Conservation (phyloP, 2,113 vertebrate species). For the Hipposideros armiger region DNA sequence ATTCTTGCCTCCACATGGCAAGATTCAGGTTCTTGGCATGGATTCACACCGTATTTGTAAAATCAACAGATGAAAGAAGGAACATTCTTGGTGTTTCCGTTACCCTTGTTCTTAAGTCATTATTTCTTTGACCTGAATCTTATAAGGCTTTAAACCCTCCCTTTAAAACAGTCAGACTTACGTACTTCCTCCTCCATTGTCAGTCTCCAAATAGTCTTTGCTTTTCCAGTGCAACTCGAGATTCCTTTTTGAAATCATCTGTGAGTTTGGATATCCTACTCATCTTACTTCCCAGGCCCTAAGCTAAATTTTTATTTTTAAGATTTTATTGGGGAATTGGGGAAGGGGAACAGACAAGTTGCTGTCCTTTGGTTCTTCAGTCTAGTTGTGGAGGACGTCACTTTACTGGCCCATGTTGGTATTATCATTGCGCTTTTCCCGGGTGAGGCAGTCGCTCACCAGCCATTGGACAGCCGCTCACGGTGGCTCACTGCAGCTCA, state of each 20-base stretch:
- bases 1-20: neutral
- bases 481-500: too few species aligned
- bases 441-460: too few species aligned
- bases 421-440: too few species aligned
- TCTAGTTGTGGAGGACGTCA: too few species aligned
- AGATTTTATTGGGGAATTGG: too few species aligned
- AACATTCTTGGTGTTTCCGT: neutral
- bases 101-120: neutral
- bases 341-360: too few species aligned
- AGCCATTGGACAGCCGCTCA: too few species aligned
- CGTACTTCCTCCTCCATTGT: neutral
- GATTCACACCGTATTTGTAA: neutral
- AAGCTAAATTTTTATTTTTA: too few species aligned
- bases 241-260: neutral
- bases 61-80: neutral
- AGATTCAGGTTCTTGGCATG: neutral
- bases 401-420: too few species aligned
- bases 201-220: neutral
- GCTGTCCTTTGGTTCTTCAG: too few species aligned
- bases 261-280: neutral
- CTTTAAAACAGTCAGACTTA: neutral
- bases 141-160: neutral
- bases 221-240: neutral
- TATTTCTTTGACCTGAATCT: neutral
- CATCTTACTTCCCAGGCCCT: neutral